Percentiles rank a stretch among this genome's conserved stretches.
phyloP scores from a whole-genome alignment of 2,113 vertebrate genomes.

The Microtus ochrogaster region DNA sequence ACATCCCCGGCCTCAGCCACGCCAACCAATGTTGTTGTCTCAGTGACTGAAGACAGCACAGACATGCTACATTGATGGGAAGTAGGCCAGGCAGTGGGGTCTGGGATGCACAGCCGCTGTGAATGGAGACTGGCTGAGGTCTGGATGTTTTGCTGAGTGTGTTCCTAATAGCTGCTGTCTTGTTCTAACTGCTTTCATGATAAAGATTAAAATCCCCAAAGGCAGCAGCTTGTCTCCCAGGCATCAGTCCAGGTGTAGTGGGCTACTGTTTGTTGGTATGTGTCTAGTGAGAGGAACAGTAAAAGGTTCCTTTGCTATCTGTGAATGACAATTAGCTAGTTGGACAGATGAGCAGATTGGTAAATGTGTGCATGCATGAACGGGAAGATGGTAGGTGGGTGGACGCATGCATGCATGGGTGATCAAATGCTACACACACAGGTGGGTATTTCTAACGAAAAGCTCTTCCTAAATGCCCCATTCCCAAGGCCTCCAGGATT shows the following conservation, averaged over 20 bases:
- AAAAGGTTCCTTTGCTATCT: not conserved
- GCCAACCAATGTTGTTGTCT: accelerated
- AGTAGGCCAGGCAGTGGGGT: not conserved
- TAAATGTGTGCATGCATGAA: too few species aligned
- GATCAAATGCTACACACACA: not conserved
- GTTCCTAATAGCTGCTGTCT: not conserved
- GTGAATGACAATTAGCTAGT: not conserved
- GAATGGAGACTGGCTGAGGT: not conserved
- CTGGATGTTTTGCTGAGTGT: not conserved
- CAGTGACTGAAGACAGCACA: accelerated
- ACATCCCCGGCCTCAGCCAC: accelerated
- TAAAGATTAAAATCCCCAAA: not conserved
- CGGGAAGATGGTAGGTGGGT: not conserved
- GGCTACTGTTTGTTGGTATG: not conserved
- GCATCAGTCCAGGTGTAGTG: not conserved
- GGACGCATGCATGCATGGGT: not conserved
- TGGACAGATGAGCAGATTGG: not conserved
- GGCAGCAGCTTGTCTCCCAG: not conserved
- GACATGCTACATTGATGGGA: not conserved
- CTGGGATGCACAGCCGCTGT: accelerated
- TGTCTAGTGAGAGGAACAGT: not conserved
- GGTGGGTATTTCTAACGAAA: not conserved
- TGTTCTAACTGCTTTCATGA: not conserved
- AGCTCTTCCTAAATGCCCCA: not conserved
- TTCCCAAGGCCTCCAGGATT: not conserved